phyloP scores from a whole-genome alignment of 2,888 invertebrate species.

The Notocelia uddmanniana region DNA sequence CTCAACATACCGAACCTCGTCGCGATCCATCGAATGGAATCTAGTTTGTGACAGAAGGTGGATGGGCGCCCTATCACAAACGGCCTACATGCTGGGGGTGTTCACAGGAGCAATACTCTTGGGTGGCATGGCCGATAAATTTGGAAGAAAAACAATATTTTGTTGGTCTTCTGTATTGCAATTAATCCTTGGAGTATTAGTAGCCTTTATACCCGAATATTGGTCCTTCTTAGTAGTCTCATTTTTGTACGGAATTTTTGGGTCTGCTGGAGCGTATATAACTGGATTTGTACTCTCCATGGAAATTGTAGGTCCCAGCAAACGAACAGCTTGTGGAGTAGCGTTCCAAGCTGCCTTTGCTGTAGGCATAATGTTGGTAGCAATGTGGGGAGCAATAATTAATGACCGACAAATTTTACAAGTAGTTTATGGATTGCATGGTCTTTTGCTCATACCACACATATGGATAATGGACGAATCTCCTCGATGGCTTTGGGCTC shows the following conservation, averaged over 20 bases:
- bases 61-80: constrained; percentile 93
- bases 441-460: constrained; percentile 90
- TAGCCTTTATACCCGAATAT: constrained; percentile 92
- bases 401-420: constrained; percentile 91
- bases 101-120: constrained; percentile 93
- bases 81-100: constrained; percentile 93
- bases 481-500: constrained; percentile 95
- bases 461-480: constrained; percentile 97
- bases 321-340: constrained; percentile 92
- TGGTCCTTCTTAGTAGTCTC: constrained; percentile 89
- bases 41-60: constrained; percentile 92
- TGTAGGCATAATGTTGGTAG: constrained; percentile 92
- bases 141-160: constrained; percentile 93
- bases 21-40: constrained; percentile 93
- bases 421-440: constrained; percentile 91
- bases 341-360: constrained; percentile 93
- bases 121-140: constrained; percentile 93
- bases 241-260: constrained; percentile 92
- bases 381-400: constrained; percentile 92
- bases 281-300: constrained; percentile 90
- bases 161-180: constrained; percentile 92
- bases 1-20: constrained; percentile 89
- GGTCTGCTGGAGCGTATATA: constrained; percentile 92
- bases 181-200: constrained; percentile 89
- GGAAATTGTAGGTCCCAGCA: constrained; percentile 93